phyloP scores from a whole-genome alignment of 2,888 invertebrate species.

The Drosophila neonasuta region DNA sequence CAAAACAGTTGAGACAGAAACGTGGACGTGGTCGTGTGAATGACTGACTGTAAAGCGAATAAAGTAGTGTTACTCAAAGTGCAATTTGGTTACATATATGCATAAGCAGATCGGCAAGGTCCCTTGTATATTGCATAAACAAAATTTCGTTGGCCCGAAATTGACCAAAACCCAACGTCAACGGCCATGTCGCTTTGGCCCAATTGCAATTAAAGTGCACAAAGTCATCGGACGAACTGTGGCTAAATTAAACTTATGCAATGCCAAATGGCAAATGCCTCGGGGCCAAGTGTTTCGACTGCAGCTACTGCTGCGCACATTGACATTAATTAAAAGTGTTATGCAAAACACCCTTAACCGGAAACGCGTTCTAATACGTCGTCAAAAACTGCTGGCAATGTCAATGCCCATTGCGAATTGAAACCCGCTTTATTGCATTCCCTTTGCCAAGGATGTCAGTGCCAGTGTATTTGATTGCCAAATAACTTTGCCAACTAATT shows the following conservation, averaged over 20 bases:
- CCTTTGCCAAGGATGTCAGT: conserved; percentile 32
- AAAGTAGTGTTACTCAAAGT: conserved; percentile 10
- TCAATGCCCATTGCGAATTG: conserved; percentile 20
- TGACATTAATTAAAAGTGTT: conserved; percentile 75
- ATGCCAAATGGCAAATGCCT: conserved; percentile 18
- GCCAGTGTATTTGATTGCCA: not conserved
- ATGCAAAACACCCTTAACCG: conserved; percentile 55
- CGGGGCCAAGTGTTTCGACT: conserved; percentile 22
- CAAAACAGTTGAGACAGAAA: conserved; percentile 60
- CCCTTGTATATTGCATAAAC: conserved; percentile 42
- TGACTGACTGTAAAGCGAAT: conserved; percentile 17
- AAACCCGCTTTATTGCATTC: not conserved
- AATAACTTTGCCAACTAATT: not conserved
- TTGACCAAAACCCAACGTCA: conserved; percentile 23
- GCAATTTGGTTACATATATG: conserved; percentile 7
- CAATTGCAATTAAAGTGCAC: conserved; percentile 50
- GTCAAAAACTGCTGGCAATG: conserved; percentile 15
- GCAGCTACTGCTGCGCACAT: conserved; percentile 27
- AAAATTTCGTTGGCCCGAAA: conserved; percentile 25
- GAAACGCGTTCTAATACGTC: conserved; percentile 30
- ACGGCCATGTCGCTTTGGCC: conserved; percentile 8
- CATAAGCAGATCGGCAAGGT: conserved; percentile 8
- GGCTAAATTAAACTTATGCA: conserved; percentile 60
- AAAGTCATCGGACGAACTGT: conserved; percentile 23
- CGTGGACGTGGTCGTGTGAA: conserved; percentile 48